These are phyloP conservation scores for Jacana jacana DNA, from an alignment of 2,113 vertebrate species.

Conservation along the genomic window DNA sequence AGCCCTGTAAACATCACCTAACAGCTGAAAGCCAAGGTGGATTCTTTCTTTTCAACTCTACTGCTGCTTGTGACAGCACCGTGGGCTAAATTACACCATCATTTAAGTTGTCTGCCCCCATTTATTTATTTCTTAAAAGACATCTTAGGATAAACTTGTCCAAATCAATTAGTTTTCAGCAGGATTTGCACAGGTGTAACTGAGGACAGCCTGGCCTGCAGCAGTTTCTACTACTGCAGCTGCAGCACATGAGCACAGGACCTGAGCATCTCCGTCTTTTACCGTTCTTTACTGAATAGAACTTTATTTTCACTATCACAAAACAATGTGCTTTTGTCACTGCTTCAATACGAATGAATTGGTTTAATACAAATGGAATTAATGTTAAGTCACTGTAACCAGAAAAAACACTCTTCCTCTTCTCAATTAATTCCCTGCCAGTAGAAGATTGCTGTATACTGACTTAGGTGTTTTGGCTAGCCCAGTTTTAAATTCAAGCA, in stretches of 20 bases:
- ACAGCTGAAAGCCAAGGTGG: neutral
- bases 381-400: neutral
- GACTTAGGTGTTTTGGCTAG: neutral
- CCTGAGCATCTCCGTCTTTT: neutral
- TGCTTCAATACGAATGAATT: neutral
- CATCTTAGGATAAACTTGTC: neutral
- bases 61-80: neutral
- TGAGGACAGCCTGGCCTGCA: neutral
- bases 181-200: slow-evolving; percentile 6
- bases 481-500: neutral
- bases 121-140: neutral
- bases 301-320: neutral
- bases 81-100: neutral
- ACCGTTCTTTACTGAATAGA: neutral
- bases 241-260: neutral
- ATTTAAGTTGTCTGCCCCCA: neutral
- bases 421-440: neutral
- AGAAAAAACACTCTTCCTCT: neutral
- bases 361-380: neutral
- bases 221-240: neutral
- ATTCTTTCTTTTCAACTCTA: neutral
- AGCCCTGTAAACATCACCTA: neutral
- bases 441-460: neutral
- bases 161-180: neutral
- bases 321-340: neutral